These are phyloP conservation scores for Nineta flava DNA, from an alignment of 2,888 invertebrate species.

Conservation along the genomic window DNA sequence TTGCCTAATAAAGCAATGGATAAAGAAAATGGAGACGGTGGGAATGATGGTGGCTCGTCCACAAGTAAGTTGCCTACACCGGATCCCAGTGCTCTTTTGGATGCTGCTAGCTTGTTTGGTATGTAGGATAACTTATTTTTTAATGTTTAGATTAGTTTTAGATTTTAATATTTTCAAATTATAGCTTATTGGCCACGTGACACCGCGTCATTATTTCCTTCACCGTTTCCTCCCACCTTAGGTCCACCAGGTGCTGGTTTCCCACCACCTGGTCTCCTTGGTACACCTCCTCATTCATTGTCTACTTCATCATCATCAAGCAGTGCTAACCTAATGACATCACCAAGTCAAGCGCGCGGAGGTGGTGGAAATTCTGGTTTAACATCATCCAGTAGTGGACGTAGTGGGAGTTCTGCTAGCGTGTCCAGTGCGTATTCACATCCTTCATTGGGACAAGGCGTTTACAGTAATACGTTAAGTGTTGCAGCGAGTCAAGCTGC, in stretches of 20 bases:
- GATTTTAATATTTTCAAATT: slow-evolving; percentile 18
- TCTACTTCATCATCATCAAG: slow-evolving; percentile 8
- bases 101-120: slow-evolving; percentile 63
- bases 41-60: slow-evolving; percentile 37
- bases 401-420: slow-evolving; percentile 25
- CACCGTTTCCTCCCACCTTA: slow-evolving; percentile 27
- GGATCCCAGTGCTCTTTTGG: slow-evolving; percentile 56
- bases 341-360: slow-evolving; percentile 19
- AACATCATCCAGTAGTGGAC: slow-evolving; percentile 35
- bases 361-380: slow-evolving; percentile 30
- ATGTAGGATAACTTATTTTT: slow-evolving; percentile 20
- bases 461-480: slow-evolving; percentile 55
- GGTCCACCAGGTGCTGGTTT: slow-evolving; percentile 25
- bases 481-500: slow-evolving; percentile 78
- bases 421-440: slow-evolving; percentile 9
- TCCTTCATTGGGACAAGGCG: slow-evolving; percentile 18
- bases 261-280: slow-evolving; percentile 24
- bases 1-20: slow-evolving; percentile 42
- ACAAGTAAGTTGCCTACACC: slow-evolving; percentile 29
- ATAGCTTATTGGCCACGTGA: slow-evolving; percentile 73
- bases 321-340: slow-evolving; percentile 12
- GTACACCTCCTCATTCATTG: slow-evolving; percentile 24
- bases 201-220: slow-evolving; percentile 29
- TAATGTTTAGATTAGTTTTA: not conserved
- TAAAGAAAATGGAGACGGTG: slow-evolving; percentile 61